Conservation (phyloP, 2,888 invertebrate species). For the Ypsolopha sequella region DNA sequence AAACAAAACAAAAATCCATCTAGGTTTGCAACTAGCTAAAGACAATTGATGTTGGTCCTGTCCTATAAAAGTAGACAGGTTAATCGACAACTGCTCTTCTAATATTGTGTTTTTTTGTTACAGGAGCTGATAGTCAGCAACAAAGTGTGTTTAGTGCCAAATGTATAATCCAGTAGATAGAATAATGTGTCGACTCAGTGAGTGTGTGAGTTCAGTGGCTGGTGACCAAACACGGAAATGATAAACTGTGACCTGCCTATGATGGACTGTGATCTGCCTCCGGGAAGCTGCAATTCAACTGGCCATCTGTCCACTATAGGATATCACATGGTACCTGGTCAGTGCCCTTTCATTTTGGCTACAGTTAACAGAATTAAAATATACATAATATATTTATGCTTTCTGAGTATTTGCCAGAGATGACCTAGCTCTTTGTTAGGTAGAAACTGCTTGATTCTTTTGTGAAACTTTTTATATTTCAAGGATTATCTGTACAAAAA, state of each 20-base stretch:
- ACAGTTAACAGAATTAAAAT: too few species aligned
- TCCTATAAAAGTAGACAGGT: conserved; percentile 12
- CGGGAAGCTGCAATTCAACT: conserved; percentile 65
- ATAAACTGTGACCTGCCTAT: conserved; percentile 20
- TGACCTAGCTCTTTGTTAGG: too few species aligned
- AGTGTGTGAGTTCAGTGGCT: too few species aligned
- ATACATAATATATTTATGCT: too few species aligned
- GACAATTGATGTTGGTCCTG: too few species aligned
- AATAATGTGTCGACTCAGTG: conserved; percentile 15
- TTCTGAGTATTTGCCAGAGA: too few species aligned
- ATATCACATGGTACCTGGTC: conserved; percentile 56
- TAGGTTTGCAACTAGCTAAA: too few species aligned
- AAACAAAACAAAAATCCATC: too few species aligned
- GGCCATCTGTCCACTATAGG: conserved; percentile 66
- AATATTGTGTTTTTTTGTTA: conserved; percentile 7
- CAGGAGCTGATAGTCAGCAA: background rate
- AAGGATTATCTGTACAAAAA: too few species aligned
- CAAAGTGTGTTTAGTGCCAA: conserved; percentile 13
- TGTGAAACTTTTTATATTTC: too few species aligned
- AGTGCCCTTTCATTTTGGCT: conserved; percentile 9
- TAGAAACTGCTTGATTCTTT: too few species aligned
- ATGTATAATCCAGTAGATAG: conserved; percentile 22
- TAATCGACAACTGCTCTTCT: conserved; percentile 13
- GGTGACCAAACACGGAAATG: conserved; percentile 20
- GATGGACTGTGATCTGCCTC: conserved; percentile 65